A percentile compares a stretch with the other conserved stretches of the same genome.
Conservation (phyloP, 2,888 invertebrate genomes). For the Aelia acuminata region DNA sequence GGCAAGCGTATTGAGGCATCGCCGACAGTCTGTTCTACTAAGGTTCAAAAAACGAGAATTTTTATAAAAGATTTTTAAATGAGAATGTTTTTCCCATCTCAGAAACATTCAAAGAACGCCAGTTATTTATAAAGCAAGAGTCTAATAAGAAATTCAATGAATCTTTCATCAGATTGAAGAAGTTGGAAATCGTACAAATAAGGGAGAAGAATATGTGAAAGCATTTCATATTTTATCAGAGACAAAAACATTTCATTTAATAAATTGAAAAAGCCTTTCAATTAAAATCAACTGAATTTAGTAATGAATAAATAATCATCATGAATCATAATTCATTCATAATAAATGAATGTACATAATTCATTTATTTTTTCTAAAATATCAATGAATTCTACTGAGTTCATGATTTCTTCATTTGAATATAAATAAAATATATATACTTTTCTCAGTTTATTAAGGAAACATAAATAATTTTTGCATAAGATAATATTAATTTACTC, state of each 20-base stretch:
- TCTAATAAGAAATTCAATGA: slow-evolving; percentile 1
- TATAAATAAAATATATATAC: no score
- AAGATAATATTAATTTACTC: no score
- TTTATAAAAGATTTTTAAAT: neutral
- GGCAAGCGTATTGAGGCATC: neutral
- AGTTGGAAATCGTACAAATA: neutral
- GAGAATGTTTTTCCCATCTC: neutral
- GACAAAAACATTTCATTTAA: neutral
- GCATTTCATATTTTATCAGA: neutral
- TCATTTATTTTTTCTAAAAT: no score
- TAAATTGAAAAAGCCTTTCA: neutral
- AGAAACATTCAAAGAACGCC: neutral
- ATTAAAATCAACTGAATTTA: no score
- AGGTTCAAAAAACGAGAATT: neutral
- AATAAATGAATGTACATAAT: no score
- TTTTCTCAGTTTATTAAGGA: no score
- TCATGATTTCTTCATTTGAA: no score
- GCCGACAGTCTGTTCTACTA: neutral
- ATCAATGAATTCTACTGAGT: no score
- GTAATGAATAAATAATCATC: no score
- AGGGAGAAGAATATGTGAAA: neutral
- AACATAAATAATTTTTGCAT: no score
- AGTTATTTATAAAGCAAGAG: neutral
- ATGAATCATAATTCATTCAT: no score
- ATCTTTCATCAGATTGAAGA: neutral